phyloP scores from a whole-genome alignment of 2,113 vertebrate genomes.

The Beaufortia kweichowensis region DNA sequence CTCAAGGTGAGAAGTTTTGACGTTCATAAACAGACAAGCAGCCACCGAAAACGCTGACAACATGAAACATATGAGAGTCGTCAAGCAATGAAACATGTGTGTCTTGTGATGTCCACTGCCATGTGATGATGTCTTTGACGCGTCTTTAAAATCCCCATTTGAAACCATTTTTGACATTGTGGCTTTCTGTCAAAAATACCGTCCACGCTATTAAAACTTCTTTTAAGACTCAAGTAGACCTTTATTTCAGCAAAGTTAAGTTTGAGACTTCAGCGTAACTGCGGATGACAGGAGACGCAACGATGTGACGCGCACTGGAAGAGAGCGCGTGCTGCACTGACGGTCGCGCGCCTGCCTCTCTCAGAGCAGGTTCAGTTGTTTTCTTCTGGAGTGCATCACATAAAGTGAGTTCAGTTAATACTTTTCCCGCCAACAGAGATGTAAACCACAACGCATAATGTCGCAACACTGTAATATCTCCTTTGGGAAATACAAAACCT shows the following conservation, averaged over 20 bases:
- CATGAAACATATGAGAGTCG: constrained; percentile 64
- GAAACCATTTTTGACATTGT: constrained; percentile 42
- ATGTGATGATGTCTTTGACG: neutral
- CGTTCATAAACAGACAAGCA: constrained; percentile 74
- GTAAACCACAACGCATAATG: neutral
- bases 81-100: constrained; percentile 29
- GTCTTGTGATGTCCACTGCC: constrained; percentile 1
- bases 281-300: neutral
- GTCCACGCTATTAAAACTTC: neutral
- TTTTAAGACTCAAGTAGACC: neutral
- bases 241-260: constrained; percentile 7
- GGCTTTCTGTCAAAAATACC: neutral
- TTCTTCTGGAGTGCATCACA: constrained; percentile 19
- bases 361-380: constrained; percentile 28
- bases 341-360: neutral
- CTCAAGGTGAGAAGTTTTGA: constrained; percentile 75
- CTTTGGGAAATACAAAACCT: no score
- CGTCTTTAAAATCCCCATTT: constrained; percentile 17
- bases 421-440: neutral
- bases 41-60: constrained; percentile 66
- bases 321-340: neutral
- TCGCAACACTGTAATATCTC: no score
- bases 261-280: neutral
- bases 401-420: neutral
- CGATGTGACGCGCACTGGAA: neutral